These are phyloP conservation scores for Aspiorhynchus laticeps DNA, from an alignment of 2,113 vertebrate species.

Conservation along the genomic window DNA sequence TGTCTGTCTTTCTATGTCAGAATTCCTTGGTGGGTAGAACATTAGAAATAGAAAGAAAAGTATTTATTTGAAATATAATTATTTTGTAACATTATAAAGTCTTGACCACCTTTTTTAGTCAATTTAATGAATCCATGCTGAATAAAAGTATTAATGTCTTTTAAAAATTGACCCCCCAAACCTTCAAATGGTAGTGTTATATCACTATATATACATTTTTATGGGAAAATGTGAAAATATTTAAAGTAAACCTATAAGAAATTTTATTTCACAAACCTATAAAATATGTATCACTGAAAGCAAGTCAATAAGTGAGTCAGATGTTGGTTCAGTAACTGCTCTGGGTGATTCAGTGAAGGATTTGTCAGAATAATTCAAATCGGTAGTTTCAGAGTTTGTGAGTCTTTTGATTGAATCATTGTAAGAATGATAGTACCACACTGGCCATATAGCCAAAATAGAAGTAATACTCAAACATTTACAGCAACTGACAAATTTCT, in stretches of 20 bases:
- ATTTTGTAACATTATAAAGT: not conserved
- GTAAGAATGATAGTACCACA: not conserved
- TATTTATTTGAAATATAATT: not conserved
- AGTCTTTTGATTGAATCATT: not conserved
- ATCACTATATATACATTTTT: too few relatives aligned
- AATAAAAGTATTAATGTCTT: not conserved
- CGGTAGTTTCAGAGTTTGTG: not conserved
- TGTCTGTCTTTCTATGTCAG: too few relatives aligned
- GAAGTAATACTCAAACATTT: not conserved
- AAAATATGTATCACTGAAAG: not conserved
- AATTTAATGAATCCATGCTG: not conserved
- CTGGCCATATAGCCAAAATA: not conserved
- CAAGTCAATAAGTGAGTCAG: not conserved
- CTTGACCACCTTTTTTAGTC: not conserved
- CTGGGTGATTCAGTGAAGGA: not conserved
- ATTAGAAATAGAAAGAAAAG: too few relatives aligned
- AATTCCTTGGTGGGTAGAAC: too few relatives aligned
- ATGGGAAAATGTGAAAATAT: too few relatives aligned
- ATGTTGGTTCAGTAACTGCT: not conserved
- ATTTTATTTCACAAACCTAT: not conserved
- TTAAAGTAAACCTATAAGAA: too few relatives aligned
- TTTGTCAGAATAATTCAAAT: not conserved
- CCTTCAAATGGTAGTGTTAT: too few relatives aligned
- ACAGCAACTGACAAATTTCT: not conserved
- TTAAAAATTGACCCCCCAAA: not conserved